These are phyloP conservation scores for Oligia fasciuncula DNA, from an alignment of 2,888 invertebrate genomes.

Conservation along the genomic window DNA sequence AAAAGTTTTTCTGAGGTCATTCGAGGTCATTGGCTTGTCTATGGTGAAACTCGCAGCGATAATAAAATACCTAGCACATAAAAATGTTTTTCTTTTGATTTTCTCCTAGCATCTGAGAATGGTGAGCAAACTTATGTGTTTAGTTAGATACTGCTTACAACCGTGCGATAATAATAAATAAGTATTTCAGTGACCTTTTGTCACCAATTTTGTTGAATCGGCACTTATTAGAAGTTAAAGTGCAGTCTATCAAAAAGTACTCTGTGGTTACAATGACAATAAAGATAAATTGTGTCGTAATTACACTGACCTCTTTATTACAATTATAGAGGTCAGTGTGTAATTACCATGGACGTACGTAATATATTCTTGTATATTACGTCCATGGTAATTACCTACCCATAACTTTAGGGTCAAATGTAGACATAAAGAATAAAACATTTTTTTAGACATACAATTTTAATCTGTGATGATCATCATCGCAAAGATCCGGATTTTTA, in stretches of 20 bases:
- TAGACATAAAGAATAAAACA: too few species aligned
- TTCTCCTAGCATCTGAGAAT: neutral
- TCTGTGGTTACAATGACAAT: neutral
- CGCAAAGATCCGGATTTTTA: neutral
- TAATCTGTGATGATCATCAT: neutral
- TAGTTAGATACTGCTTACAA: neutral
- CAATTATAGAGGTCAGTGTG: too few species aligned
- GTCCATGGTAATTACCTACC: too few species aligned
- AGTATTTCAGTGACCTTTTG: neutral
- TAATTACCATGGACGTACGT: too few species aligned
- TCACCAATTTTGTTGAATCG: neutral
- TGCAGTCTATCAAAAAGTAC: too few species aligned
- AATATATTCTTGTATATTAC: too few species aligned
- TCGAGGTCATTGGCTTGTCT: neutral
- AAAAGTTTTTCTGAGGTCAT: too few species aligned
- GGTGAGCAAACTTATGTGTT: neutral
- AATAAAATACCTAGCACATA: neutral
- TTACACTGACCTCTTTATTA: too few species aligned
- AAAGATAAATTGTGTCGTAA: slow-evolving; percentile 1
- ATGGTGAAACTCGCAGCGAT: neutral
- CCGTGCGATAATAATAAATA: neutral
- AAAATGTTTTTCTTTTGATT: neutral
- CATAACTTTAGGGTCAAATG: neutral
- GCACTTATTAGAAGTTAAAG: too few species aligned
- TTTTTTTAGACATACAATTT: too few species aligned